phyloP scores from a whole-genome alignment of 2,797 vertebrate species.

The Epinephelus awoara region DNA sequence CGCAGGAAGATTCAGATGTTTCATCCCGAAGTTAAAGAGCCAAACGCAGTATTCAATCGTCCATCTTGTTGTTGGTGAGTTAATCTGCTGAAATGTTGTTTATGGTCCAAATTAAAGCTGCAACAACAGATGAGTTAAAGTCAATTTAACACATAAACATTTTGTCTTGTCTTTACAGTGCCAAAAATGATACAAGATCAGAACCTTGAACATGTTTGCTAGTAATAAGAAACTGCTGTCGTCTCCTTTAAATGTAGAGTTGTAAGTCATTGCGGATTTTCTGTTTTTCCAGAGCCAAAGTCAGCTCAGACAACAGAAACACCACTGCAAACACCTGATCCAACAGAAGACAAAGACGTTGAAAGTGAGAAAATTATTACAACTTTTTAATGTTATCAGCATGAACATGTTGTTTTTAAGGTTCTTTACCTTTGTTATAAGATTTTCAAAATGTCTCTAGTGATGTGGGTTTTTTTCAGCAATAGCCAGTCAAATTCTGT shows the following conservation, averaged over 20 bases:
- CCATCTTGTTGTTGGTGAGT: slow-evolving; percentile 35
- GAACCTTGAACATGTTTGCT: not conserved
- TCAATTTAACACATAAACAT: not conserved
- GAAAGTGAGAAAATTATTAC: not conserved
- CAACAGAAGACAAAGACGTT: not conserved
- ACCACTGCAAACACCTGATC: not conserved
- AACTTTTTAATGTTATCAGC: too few relatives aligned
- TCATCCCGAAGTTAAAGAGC: slow-evolving; percentile 36
- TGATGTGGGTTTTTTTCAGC: too few relatives aligned
- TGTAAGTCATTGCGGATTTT: not conserved
- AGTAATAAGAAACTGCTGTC: not conserved
- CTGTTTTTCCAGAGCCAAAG: slow-evolving; percentile 3
- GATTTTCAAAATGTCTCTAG: too few relatives aligned
- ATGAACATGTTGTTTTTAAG: too few relatives aligned
- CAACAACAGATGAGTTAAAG: not conserved
- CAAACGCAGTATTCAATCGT: rapidly evolving
- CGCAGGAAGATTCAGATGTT: slow-evolving; percentile 33
- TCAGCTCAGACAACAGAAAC: not conserved
- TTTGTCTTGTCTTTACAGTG: not conserved
- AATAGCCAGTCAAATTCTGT: too few relatives aligned
- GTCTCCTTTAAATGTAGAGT: not conserved
- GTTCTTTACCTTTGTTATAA: too few relatives aligned
- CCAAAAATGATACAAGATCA: too few relatives aligned
- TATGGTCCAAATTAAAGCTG: not conserved
- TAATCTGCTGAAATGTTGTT: not conserved